These are phyloP conservation scores for Trinectes maculatus DNA, from an alignment of 2,113 vertebrate genomes.

Conservation along the genomic window DNA sequence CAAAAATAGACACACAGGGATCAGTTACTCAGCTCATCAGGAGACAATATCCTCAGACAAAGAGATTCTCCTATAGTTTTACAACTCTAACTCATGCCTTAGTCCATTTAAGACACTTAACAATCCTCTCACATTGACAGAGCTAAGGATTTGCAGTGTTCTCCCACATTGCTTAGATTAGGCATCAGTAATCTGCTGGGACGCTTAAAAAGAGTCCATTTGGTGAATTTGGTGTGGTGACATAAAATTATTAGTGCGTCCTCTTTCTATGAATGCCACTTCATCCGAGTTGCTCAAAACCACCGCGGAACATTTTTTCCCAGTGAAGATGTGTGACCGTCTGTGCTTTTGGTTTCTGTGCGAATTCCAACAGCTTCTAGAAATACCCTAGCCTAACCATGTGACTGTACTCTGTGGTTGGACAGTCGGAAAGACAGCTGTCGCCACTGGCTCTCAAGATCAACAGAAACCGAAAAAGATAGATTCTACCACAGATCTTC, in stretches of 20 bases:
- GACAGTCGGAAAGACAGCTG: constrained; percentile 59
- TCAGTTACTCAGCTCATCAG: constrained; percentile 61
- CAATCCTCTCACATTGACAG: constrained; percentile 43
- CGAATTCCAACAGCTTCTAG: constrained; percentile 63
- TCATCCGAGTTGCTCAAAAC: constrained; percentile 28
- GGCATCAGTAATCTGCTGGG: not conserved
- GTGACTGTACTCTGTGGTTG: constrained; percentile 55
- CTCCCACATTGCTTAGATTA: constrained; percentile 34
- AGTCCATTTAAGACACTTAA: constrained; percentile 57
- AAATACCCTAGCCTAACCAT: constrained; percentile 60
- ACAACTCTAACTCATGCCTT: constrained; percentile 38
- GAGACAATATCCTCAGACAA: constrained; percentile 55
- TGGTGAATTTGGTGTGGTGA: constrained; percentile 2
- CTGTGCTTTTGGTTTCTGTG: constrained; percentile 60
- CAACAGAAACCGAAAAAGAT: constrained; percentile 41
- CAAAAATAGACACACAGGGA: constrained; percentile 58
- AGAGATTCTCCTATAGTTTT: constrained; percentile 35
- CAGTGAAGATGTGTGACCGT: constrained; percentile 56
- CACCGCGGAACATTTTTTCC: constrained; percentile 45
- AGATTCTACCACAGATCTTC: constrained; percentile 19
- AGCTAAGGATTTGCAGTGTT: constrained; percentile 37
- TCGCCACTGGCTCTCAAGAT: constrained; percentile 42
- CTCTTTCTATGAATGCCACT: constrained; percentile 38
- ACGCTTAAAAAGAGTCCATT: constrained; percentile 20
- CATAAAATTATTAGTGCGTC: constrained; percentile 7